These are phyloP conservation scores for Pandemis heparana DNA, from an alignment of 2,888 invertebrate species.

Conservation along the genomic window DNA sequence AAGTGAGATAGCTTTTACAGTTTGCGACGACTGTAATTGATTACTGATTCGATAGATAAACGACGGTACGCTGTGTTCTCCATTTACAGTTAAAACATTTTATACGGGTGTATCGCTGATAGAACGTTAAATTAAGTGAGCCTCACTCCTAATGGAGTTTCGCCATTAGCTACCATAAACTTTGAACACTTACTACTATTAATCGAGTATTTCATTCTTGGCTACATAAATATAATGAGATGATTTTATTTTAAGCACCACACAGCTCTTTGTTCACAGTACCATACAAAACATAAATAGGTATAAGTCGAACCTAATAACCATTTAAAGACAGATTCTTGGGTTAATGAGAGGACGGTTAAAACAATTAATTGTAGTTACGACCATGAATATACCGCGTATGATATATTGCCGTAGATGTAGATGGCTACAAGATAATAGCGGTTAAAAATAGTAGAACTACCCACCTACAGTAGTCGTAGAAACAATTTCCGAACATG, in stretches of 20 bases:
- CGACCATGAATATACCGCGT: too few species aligned
- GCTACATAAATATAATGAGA: neutral
- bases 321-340: too few species aligned
- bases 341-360: too few species aligned
- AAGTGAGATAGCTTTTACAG: slow-evolving; percentile 43
- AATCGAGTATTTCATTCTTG: slow-evolving; percentile 3
- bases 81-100: slow-evolving; percentile 50
- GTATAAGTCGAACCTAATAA: too few species aligned
- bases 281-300: too few species aligned
- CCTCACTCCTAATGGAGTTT: slow-evolving; percentile 44
- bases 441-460: too few species aligned
- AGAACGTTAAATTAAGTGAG: slow-evolving; percentile 46
- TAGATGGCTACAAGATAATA: too few species aligned
- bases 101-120: slow-evolving; percentile 46
- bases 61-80: slow-evolving; percentile 42
- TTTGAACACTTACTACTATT: slow-evolving; percentile 21
- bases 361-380: too few species aligned
- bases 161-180: slow-evolving; percentile 38
- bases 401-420: too few species aligned
- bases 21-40: slow-evolving; percentile 51
- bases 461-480: neutral
- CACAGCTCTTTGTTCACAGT: too few species aligned
- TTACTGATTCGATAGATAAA: slow-evolving; percentile 50
- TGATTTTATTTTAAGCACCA: neutral
- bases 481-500: neutral